Percentiles rank a stretch among this genome's conserved stretches.
Evolutionary conservation across 2,888 invertebrate species (phyloP).

Genomic region (Zaprionus lineosus): DNA sequence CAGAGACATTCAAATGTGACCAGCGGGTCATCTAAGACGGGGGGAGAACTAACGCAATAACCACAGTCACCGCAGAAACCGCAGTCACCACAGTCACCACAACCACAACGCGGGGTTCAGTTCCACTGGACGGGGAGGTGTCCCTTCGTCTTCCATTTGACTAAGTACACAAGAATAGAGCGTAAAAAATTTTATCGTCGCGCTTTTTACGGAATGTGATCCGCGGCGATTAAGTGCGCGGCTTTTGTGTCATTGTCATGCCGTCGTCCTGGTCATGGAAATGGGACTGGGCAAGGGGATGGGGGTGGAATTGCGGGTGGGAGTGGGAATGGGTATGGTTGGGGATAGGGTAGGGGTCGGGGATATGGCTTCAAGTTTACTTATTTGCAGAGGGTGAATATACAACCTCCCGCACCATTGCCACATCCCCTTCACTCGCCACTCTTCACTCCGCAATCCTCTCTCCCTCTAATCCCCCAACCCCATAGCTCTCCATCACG

Average conservation of each 20-base stretch:
- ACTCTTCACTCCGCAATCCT: too few relatives aligned
- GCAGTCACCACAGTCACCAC: conserved; percentile 19
- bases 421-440: conserved; percentile 11
- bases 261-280: conserved; percentile 55
- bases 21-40: conserved; percentile 49
- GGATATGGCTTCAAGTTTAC: conserved; percentile 30
- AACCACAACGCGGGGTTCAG: conserved; percentile 32
- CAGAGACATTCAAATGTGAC: conserved; percentile 55
- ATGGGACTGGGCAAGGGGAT: conserved; percentile 11
- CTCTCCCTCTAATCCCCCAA: too few relatives aligned
- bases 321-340: conserved; percentile 13
- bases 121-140: too few relatives aligned
- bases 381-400: conserved; percentile 64
- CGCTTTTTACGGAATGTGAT: conserved; percentile 81
- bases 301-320: conserved; percentile 13
- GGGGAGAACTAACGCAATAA: conserved; percentile 24
- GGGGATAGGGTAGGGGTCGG: conserved; percentile 19
- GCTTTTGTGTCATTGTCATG: conserved; percentile 80
- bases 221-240: conserved; percentile 80
- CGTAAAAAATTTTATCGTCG: conserved; percentile 76
- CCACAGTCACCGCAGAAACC: conserved; percentile 2
- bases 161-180: conserved; percentile 75
- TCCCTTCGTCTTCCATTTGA: conserved; percentile 70
- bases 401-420: conserved; percentile 24
- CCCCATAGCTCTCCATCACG: background rate